Evolutionary conservation across 2,888 invertebrate species (phyloP), one percentile per base, ranked within the genome.

Genomic region (Lamellibrachia columna): DNA sequence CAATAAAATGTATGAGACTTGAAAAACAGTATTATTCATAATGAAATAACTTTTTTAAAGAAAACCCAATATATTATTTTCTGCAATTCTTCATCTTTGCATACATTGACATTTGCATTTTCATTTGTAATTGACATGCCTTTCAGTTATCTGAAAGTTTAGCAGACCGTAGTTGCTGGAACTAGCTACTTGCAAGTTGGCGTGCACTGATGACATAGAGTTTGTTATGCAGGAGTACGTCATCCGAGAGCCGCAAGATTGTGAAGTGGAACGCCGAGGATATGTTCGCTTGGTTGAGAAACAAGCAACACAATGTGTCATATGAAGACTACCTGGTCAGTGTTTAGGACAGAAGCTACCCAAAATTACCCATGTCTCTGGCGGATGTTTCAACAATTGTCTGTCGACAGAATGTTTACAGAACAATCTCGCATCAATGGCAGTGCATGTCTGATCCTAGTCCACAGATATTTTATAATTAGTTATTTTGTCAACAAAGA

Each of bases 211-310:
- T 75, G 75, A 75, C 75, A 75, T 6, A 75, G 60, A 75, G 22
- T 75, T 75, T 75, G 75, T 75, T n/a, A 75, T 15, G 75, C 93
- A 98, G 99, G 95, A 98, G 98, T 96, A 98, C 98, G 9, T 98
- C 98, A 53, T 98, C 98, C 0, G 99, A 99, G 96, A 98, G 99
- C 96, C 97, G 99, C 94, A 99, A 99, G 97, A 98, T 99, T 22
- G 99, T 99, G 0, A 99, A 99, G 96, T 99, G 99, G 99, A 99
- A 99, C 97, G 99, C 99, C 0, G 99, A 99, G 96, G 99, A 99
- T 95, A 99, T 99, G 53, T 99, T 99, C 96, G 98, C 98, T 95
- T 99, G 99, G 99, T 96, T 99, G 92, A 97, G 99, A 96, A 97
- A 98, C 55, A 91, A 91, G 95, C 99, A 99, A 11, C 98, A 98